Conservation (phyloP, 2,888 invertebrate species). For the Salpingus planirostris region DNA sequence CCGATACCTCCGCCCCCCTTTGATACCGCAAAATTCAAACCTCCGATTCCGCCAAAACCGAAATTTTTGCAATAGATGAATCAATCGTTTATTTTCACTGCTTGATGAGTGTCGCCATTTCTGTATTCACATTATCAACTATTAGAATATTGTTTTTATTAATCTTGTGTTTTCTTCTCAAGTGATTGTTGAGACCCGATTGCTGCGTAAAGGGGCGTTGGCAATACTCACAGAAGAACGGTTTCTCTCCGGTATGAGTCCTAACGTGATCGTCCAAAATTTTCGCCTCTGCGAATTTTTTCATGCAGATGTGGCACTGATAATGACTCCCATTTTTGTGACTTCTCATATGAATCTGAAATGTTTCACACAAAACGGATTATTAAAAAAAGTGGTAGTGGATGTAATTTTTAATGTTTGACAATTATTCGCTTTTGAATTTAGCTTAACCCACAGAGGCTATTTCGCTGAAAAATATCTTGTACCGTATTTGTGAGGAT, state of each 20-base stretch:
- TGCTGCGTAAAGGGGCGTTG: slow-evolving; percentile 27
- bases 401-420: no score
- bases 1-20: slow-evolving; percentile 25
- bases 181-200: slow-evolving; percentile 17
- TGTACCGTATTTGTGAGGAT: no score
- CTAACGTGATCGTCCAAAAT: slow-evolving; percentile 32
- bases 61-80: no score
- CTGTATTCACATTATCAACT: no score
- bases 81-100: no score
- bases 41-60: slow-evolving; percentile 26
- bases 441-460: no score
- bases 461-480: no score
- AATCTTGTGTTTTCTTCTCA: slow-evolving; percentile 9
- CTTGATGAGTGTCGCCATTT: no score
- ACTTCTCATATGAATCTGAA: slow-evolving; percentile 33
- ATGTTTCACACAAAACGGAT: no score
- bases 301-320: slow-evolving; percentile 33
- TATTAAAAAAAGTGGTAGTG: no score
- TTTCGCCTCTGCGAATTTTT: slow-evolving; percentile 31
- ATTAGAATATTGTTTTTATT: no score
- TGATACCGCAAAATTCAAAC: slow-evolving; percentile 17
- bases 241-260: slow-evolving; percentile 33
- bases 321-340: slow-evolving; percentile 30
- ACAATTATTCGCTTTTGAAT: no score
- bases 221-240: slow-evolving; percentile 31